phyloP scores from a whole-genome alignment of 1,140 invertebrate species.

The Spodoptera frugiperda region DNA sequence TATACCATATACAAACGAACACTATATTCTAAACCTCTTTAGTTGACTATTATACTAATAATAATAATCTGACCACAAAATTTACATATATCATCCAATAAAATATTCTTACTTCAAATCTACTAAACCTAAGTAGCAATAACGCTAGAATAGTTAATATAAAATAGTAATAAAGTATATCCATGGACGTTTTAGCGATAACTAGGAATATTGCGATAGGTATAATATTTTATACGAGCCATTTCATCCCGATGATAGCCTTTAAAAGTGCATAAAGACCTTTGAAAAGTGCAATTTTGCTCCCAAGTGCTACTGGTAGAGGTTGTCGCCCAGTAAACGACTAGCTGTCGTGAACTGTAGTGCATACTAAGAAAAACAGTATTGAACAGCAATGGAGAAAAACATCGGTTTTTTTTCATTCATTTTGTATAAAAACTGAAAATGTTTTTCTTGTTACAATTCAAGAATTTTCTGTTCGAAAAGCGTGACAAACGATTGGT shows the following conservation, averaged over 20 bases:
- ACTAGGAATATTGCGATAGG: constrained; percentile 1
- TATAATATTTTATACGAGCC: constrained; percentile 27
- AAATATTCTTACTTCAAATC: background rate
- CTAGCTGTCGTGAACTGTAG: background rate
- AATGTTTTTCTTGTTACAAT: too few species aligned
- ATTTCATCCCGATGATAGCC: constrained; percentile 6
- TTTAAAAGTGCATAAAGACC: constrained; percentile 20
- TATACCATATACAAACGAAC: too few species aligned
- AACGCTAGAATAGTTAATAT: background rate
- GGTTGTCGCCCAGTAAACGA: background rate
- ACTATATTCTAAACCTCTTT: too few species aligned
- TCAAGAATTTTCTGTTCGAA: too few species aligned
- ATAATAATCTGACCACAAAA: too few species aligned
- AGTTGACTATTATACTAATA: too few species aligned
- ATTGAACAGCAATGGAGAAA: too few species aligned
- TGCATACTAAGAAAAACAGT: background rate
- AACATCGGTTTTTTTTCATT: too few species aligned
- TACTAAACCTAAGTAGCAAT: background rate
- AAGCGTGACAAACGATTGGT: too few species aligned
- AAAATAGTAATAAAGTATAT: constrained; percentile 19
- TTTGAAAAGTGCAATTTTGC: background rate
- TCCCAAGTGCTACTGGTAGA: background rate
- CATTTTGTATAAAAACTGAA: too few species aligned
- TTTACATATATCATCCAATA: too few species aligned
- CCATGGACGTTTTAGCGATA: constrained; percentile 16